Base-by-base conservation (phyloP, 2,113 vertebrate genomes). In the Leptocoma aspasia region DNA sequence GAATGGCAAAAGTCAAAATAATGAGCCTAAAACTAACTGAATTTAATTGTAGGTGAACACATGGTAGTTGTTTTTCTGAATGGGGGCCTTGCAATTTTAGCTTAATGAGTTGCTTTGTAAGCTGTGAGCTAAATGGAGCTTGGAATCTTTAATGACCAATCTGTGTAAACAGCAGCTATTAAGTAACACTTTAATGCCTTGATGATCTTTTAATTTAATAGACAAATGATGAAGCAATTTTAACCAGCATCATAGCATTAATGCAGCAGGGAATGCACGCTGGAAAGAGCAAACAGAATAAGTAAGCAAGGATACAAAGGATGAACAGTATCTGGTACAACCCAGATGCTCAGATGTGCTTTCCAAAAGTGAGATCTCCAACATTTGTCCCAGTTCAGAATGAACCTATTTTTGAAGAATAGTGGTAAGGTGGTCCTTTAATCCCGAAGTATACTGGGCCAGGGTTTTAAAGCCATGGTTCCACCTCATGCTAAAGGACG, bases 121-220 rank as follows among this genome's bases (percentile, higher is more conserved):
- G 81, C 54, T 50, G 56, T 59, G 50, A 91, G 84, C 65, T 91
- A 97, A 97, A 93, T 65, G 73, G 63, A 68, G 82, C 86, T 90
- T 90, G 82, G 89, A 92, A 81, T 89, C 72, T 96, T 94, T 96
- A 97, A 94, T 92, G 92, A 94, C 91, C 64, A 94, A 93, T 79
- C 77, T 91, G 76, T 90, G 89, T 94, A 96, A 97, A 96, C 92
- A 94, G 83, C 82, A 84, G 76, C 81, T 81, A 95, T 61, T 91
- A 91, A 96, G 87, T 86, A 93, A 87, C 78, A 65, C 92, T 92
- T 94, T 94, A 92, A 96, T 87, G 91, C 85, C 84, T 90, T 69
- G 76, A 80, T 92, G 92, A 94, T 95, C 92, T 89, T 94, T 96
- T 96, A 93, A 95, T 95, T 97, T 95, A 94, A 84, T 68, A 93